Evolutionary conservation across 2,797 vertebrate genomes (phyloP).

Genomic region (Rallus crepitans): DNA sequence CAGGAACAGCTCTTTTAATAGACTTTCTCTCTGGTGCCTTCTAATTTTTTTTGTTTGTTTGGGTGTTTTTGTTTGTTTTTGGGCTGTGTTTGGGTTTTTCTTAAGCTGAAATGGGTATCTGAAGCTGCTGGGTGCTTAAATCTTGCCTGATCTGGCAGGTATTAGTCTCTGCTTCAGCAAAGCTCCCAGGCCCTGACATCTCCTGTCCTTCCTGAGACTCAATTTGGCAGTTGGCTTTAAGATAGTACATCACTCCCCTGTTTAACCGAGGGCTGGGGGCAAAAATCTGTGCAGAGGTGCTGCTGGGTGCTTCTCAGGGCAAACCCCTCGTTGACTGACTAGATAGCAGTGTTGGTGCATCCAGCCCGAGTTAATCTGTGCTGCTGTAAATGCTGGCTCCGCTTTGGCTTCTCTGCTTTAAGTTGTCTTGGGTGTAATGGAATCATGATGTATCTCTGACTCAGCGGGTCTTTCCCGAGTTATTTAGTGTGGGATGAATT

Average conservation of each 20-base stretch:
- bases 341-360: rapidly evolving
- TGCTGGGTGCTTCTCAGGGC: neutral
- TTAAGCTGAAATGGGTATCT: neutral
- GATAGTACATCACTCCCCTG: rapidly evolving
- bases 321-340: rapidly evolving
- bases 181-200: neutral
- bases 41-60: too few species aligned
- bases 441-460: neutral
- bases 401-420: neutral
- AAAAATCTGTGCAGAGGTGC: neutral
- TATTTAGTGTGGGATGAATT: neutral
- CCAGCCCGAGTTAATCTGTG: rapidly evolving
- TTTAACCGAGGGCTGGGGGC: neutral
- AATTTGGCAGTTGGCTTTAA: neutral
- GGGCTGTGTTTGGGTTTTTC: neutral
- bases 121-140: neutral
- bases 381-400: neutral
- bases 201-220: rapidly evolving
- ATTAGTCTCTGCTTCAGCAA: neutral
- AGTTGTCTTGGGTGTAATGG: neutral
- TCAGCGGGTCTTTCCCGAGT: rapidly evolving
- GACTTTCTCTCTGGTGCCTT: too few species aligned
- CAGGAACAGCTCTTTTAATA: neutral
- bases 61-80: too few species aligned
- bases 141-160: neutral